Base-by-base conservation (phyloP, 2,797 vertebrate species). In the Tokudaia tokunoshimensis region DNA sequence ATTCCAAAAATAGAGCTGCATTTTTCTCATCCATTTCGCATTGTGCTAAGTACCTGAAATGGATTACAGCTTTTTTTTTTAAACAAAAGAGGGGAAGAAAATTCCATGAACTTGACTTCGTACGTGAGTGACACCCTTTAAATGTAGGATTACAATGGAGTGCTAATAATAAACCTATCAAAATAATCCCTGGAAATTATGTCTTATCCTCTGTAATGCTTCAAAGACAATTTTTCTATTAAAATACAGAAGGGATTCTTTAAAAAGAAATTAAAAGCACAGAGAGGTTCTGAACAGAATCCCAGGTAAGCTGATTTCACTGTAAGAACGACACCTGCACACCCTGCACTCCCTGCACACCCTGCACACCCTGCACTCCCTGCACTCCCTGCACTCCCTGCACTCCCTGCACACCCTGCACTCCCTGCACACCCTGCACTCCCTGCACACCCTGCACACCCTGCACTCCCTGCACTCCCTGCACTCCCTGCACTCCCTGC, bases 21-120 rank as follows among this genome's bases (percentile, higher is more conserved):
- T 89, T 96, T 96, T 97, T 82, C 74, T 96, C 94, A 92, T 83
- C 57, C 74, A 91, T 80, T 96, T 95, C 34, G 14, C 74, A 89
- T 82, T 67, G 91, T 63, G 80, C 91, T 86, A 79, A 85, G 96
- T 91, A 96, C 74, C 90, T 94, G 74, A 96, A 96, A 92, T 91
- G 74, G 57, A 65, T 95, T 91, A 82, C 12, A 50, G 83, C 24
- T 72, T 61, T 85, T 70, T 59, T 82, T 67, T 65, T 91, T 87
- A 95, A 89, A 93, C 82, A 88, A 74, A 72, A 9, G n/a, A 87
- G 7, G 11, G n/a, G 14, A 92, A 34, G 87, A 88, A 95, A 94
- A 97, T 84, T 95, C 75, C 75, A 80, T 34, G 70, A 26, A 86
- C 50, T 76, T 89, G 80, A 41, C 37, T 96, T 78, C 70, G 17